Conservation (phyloP, 1,140 invertebrate species). For the Cotesia chilonis region DNA sequence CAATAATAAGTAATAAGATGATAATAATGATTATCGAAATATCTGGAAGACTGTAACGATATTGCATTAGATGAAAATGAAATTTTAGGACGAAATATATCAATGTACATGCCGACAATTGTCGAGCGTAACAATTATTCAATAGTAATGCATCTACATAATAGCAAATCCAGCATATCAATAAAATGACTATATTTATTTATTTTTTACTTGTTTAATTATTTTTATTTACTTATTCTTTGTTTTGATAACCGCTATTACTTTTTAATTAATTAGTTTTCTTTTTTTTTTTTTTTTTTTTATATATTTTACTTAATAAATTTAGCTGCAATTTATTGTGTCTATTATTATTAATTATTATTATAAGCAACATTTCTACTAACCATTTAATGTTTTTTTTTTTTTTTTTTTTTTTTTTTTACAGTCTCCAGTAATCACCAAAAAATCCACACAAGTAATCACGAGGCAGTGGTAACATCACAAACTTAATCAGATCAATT, state of each 20-base stretch:
- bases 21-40: background rate
- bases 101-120: conserved; percentile 10
- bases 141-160: conserved; percentile 2
- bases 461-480: conserved; percentile 34
- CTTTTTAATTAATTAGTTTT: background rate
- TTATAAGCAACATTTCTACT: conserved; percentile 9
- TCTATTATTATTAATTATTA: background rate
- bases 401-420: background rate
- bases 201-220: background rate
- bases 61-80: conserved; percentile 7
- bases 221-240: conserved; percentile 1
- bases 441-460: conserved; percentile 3
- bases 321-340: conserved; percentile 4
- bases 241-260: background rate
- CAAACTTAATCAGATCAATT: background rate
- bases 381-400: background rate
- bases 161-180: conserved; percentile 18
- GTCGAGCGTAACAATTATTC: conserved; percentile 3
- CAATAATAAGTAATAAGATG: too few species aligned
- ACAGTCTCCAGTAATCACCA: conserved; percentile 7
- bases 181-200: background rate
- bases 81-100: background rate
- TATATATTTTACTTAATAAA: background rate
- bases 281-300: background rate
- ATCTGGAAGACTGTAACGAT: conserved; percentile 15